These are phyloP conservation scores for Cryptoprocta ferox DNA, from an alignment of 2,797 vertebrate species.

Conservation along the genomic window DNA sequence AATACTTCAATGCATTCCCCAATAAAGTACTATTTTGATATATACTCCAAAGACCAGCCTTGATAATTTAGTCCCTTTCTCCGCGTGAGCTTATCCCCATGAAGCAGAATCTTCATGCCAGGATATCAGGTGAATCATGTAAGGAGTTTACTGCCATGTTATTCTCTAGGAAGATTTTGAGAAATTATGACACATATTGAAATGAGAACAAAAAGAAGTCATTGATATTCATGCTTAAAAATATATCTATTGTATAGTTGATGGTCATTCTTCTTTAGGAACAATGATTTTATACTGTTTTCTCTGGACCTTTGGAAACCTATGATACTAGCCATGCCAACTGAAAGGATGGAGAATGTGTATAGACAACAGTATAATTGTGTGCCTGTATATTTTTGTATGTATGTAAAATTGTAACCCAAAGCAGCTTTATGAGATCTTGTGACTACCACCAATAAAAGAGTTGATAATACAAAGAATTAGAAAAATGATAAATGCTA, in stretches of 20 bases:
- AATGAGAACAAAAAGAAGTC: conserved; percentile 41
- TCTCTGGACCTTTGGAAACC: background rate
- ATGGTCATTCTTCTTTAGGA: background rate
- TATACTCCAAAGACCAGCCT: conserved; percentile 88
- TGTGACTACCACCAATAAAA: background rate
- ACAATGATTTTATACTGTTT: background rate
- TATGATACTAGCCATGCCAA: background rate
- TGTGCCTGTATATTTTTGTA: background rate
- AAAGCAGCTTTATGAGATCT: background rate
- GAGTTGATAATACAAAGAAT: background rate
- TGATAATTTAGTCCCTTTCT: conserved; percentile 77
- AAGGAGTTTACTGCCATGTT: background rate
- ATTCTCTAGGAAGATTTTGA: conserved; percentile 12
- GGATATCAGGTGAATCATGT: conserved; percentile 91
- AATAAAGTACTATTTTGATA: conserved; percentile 92
- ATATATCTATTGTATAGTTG: background rate
- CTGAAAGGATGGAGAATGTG: background rate
- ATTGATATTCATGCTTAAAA: conserved; percentile 2
- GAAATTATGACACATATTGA: background rate
- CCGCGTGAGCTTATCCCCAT: conserved; percentile 68
- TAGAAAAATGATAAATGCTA: background rate
- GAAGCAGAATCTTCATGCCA: conserved; percentile 91
- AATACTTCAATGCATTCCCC: conserved; percentile 94
- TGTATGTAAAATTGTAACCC: background rate
- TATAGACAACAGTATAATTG: background rate